phyloP scores from a whole-genome alignment of 2,888 invertebrate genomes.

The Nineta flava region DNA sequence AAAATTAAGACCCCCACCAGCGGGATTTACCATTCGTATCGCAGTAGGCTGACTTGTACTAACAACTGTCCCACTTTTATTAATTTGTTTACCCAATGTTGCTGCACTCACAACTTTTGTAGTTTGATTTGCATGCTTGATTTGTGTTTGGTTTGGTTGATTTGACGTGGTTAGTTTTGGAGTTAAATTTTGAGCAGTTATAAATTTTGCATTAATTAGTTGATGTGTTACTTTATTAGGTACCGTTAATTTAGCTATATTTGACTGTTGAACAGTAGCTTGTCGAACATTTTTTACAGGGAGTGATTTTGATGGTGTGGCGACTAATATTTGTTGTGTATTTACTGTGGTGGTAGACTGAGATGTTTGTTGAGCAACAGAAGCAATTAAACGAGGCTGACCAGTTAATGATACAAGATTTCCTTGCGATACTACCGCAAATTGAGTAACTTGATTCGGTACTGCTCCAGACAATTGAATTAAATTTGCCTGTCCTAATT shows the following conservation, averaged over 20 bases:
- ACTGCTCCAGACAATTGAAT: constrained; percentile 31
- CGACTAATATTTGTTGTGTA: constrained; percentile 14
- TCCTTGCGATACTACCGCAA: constrained; percentile 33
- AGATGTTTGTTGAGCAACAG: constrained; percentile 16
- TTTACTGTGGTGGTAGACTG: constrained; percentile 19
- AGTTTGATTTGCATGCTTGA: constrained; percentile 1
- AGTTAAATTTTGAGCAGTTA: constrained; percentile 20
- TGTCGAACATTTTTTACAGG: constrained; percentile 17
- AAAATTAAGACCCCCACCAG: constrained; percentile 28
- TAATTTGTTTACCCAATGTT: constrained; percentile 9
- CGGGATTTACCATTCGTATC: constrained; percentile 34
- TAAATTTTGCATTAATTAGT: constrained; percentile 31
- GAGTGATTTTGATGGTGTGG: constrained; percentile 14
- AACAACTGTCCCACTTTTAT: constrained; percentile 10
- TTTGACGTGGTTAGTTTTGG: constrained; percentile 16
- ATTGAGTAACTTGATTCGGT: constrained; percentile 27
- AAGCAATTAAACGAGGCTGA: constrained; percentile 17
- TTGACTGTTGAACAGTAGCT: constrained; percentile 13
- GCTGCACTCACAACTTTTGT: constrained; percentile 6
- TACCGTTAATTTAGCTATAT: constrained; percentile 18
- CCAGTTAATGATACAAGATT: constrained; percentile 27
- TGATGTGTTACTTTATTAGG: constrained; percentile 26
- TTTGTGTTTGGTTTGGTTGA: not conserved
- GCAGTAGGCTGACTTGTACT: constrained; percentile 12
- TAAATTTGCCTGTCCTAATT: constrained; percentile 31